phyloP scores from a whole-genome alignment of 92 coral and sea anemone species.

The Umimayanthus chanpuru region DNA sequence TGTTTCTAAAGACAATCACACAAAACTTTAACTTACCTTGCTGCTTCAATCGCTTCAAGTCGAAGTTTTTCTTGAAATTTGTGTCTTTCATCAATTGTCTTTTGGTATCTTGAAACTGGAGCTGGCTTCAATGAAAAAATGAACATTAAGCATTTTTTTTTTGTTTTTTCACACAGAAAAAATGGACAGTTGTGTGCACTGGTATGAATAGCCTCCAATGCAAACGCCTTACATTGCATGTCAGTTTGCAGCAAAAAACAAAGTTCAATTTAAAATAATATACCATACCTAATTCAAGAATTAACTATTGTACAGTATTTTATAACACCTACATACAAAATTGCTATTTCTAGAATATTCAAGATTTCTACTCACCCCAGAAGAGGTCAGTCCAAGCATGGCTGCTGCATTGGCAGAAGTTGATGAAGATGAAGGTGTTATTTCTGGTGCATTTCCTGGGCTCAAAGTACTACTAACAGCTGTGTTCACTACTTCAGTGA shows the following conservation, averaged over 20 bases:
- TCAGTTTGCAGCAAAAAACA: no score
- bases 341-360: no score
- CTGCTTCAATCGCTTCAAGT: conserved; percentile 91
- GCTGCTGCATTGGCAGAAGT: conserved; percentile 10
- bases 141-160: no score
- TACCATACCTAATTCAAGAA: no score
- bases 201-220: no score
- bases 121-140: conserved; percentile 57
- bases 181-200: no score
- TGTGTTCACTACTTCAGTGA: not conserved
- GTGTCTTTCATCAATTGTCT: conserved; percentile 89
- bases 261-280: no score
- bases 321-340: no score
- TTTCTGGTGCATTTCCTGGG: not conserved
- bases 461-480: not conserved
- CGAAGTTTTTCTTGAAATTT: conserved; percentile 91
- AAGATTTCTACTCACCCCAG: conserved; percentile 43
- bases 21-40: conserved; percentile 56
- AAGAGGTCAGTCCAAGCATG: conserved; percentile 40
- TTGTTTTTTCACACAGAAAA: no score
- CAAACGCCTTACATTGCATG: no score
- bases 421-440: conserved; percentile 20
- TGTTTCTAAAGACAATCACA: not conserved
- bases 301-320: no score
- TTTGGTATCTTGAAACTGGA: conserved; percentile 85